Evolutionary conservation across 2,113 vertebrate species (phyloP).

Genomic region (Ptychochromis oligacanthus): DNA sequence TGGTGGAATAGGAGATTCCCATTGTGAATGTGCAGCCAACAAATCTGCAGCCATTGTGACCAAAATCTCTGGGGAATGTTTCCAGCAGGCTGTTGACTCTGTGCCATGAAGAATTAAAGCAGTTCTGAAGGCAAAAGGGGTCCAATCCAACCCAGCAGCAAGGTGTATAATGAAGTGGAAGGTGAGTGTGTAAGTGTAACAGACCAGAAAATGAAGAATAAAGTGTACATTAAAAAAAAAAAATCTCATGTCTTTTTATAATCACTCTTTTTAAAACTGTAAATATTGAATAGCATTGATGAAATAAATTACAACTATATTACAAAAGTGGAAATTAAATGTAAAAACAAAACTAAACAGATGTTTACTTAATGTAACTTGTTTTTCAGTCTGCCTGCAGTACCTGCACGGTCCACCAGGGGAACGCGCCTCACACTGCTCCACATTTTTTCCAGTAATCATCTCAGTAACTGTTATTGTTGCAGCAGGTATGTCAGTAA

Average conservation of each 20-base stretch:
- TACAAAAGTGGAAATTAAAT: no score
- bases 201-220: background rate
- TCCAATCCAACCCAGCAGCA: rapidly evolving
- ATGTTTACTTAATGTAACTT: background rate
- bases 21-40: no score
- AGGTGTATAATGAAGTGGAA: background rate
- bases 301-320: background rate
- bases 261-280: background rate
- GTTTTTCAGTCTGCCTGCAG: background rate
- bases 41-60: no score
- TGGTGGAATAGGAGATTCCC: no score
- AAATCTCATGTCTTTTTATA: background rate
- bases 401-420: rapidly evolving
- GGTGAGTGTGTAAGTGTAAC: background rate
- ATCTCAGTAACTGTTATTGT: background rate
- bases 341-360: no score
- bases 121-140: background rate
- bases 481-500: background rate
- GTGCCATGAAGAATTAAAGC: background rate
- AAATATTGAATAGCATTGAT: background rate
- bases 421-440: background rate
- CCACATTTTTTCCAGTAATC: background rate
- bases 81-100: background rate
- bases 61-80: no score
- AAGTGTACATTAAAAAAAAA: background rate